Percentiles rank a stretch among this genome's conserved stretches.
Conservation (phyloP, 1,140 invertebrate genomes). For the Drosophila takahashii region DNA sequence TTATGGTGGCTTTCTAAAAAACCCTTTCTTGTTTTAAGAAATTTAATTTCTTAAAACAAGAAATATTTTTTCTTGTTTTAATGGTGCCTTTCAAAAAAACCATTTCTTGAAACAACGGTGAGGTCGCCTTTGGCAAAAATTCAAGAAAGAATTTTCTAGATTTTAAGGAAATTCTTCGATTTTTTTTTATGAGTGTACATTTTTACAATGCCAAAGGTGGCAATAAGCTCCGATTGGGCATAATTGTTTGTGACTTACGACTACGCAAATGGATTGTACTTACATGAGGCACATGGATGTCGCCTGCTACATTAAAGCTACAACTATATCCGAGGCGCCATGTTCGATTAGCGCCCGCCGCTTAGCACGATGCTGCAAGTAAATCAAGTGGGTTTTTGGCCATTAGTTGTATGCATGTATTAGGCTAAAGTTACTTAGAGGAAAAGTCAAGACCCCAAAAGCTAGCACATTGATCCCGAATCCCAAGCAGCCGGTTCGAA, state of each 20-base stretch:
- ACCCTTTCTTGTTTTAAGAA: too few species aligned
- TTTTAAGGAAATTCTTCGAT: too few species aligned
- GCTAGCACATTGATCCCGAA: conserved; percentile 32
- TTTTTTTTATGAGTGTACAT: too few species aligned
- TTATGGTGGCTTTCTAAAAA: too few species aligned
- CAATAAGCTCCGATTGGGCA: background rate
- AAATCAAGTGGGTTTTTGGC: conserved; percentile 1
- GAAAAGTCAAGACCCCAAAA: background rate
- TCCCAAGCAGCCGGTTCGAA: conserved; percentile 16
- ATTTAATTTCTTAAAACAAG: too few species aligned
- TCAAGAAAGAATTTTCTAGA: too few species aligned
- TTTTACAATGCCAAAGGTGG: background rate
- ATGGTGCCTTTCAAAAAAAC: too few species aligned
- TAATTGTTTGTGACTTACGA: background rate
- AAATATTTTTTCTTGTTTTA: too few species aligned
- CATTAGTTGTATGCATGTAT: background rate
- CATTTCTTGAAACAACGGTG: too few species aligned
- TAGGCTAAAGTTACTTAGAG: background rate
- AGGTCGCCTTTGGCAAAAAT: too few species aligned
- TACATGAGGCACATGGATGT: conserved; percentile 85
- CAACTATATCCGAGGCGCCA: conserved; percentile 85
- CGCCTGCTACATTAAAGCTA: conserved; percentile 84
- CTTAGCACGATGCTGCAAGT: conserved; percentile 82
- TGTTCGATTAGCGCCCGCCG: conserved; percentile 84
- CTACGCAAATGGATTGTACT: conserved; percentile 40